Base-by-base conservation (phyloP, 2,888 invertebrate genomes). In the Phymatocera aterrima region DNA sequence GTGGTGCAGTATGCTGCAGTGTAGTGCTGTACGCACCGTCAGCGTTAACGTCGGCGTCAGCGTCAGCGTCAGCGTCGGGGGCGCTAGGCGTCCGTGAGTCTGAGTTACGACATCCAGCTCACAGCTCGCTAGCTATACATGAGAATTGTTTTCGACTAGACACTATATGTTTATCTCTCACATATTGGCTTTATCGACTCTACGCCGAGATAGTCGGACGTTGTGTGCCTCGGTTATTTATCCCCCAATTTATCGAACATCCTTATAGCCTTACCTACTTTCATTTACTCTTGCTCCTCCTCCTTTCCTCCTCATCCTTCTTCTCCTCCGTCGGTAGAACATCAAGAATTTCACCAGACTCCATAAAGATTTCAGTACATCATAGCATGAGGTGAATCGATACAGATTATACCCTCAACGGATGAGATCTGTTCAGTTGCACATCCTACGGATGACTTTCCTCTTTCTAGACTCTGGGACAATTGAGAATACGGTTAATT, bases 141-240 rank as follows among this genome's bases (percentile, higher is more conserved):
- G 72, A 51, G 80, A 82, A 86, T 86, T 85, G 84, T 86, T 85
- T 86, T 84, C 85, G 84, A 83, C 83, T 68, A 46, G 40, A 68
- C 68, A 68, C 68, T 68, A 28, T 68, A 68, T 43, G 46, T 68
- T 68, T 68, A 68, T 68, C 68, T 54, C 43, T 37, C 61, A 64
- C 34, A 68, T 46, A 68, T 68, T 77, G 61, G 60, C 80, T 80
- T 82, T 70, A 80, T 80, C 79, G 80, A 64, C 65, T n/a, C n/a
- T 34, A 72, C 43, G 15, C 68, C 24, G 10, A 65, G 60, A 60
- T 60, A 60, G 64, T 37, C 28, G 57, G 28, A 28, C 3, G 15
- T 28, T 24, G 24, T 57, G 64, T 21, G 34, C 64, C 37, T 64
- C 10, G 28, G 57, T 57, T 64, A 64, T 64, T 64, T 64, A 64